A percentile compares a stretch with the other conserved stretches of the same genome.
phyloP scores from a whole-genome alignment of 2,888 invertebrate genomes.

The Nymphalis polychloros region DNA sequence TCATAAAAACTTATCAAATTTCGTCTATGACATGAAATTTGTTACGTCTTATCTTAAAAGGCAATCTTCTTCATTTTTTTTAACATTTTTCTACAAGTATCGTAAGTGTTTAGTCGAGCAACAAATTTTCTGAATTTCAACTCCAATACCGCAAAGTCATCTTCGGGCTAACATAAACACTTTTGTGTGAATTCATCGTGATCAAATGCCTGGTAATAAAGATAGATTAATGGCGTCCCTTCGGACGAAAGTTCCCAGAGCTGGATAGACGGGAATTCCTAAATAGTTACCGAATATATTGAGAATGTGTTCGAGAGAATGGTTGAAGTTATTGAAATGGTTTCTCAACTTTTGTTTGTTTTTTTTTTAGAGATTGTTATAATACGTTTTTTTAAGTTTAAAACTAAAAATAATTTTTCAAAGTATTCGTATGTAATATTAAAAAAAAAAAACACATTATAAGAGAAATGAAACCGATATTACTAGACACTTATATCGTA shows the following conservation, averaged over 20 bases:
- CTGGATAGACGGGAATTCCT: conserved; percentile 37
- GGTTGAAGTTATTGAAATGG: conserved; percentile 26
- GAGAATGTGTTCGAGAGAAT: conserved; percentile 22
- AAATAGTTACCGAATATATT: conserved; percentile 35
- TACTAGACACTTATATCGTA: too few relatives aligned
- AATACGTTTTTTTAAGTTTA: too few relatives aligned
- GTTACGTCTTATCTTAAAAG: conserved; percentile 6
- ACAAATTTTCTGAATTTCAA: conserved; percentile 40
- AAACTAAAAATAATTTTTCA: too few relatives aligned
- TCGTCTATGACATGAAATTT: not conserved
- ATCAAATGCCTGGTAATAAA: conserved; percentile 73
- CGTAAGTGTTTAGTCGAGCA: conserved; percentile 39
- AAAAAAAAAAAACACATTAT: too few relatives aligned
- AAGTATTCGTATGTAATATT: too few relatives aligned
- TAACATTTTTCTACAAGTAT: conserved; percentile 21
- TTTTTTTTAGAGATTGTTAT: conserved; percentile 10
- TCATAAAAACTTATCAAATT: not conserved
- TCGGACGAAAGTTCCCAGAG: conserved; percentile 34
- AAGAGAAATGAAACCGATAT: too few relatives aligned
- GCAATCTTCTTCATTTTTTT: conserved; percentile 7
- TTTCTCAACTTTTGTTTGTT: not conserved
- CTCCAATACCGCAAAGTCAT: conserved; percentile 57
- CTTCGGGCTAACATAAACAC: conserved; percentile 58
- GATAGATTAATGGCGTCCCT: conserved; percentile 67
- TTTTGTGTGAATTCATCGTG: conserved; percentile 66